phyloP scores from a whole-genome alignment of 2,113 vertebrate species.

The Rousettus leschenaultii region DNA sequence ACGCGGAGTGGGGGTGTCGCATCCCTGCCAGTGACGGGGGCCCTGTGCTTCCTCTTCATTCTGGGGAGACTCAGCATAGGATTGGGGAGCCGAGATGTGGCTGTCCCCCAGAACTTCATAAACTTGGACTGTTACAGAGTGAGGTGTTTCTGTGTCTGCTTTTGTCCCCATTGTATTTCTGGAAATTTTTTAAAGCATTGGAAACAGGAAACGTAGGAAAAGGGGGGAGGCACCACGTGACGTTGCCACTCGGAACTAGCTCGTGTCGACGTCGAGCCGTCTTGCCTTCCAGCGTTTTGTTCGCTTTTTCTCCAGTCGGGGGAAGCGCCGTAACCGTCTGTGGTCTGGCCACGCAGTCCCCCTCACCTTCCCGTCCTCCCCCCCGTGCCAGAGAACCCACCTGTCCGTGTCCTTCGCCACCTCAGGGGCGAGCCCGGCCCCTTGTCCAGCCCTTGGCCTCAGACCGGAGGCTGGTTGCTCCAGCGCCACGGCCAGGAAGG shows the following conservation, averaged over 20 bases:
- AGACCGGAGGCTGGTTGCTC: too few species aligned
- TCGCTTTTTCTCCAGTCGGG: neutral
- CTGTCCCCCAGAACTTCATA: neutral
- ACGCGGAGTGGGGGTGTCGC: neutral
- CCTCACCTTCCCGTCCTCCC: neutral
- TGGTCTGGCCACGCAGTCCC: neutral
- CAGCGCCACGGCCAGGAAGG: neutral
- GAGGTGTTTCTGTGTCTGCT: neutral
- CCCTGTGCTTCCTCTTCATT: neutral
- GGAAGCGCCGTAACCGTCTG: neutral
- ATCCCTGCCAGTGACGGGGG: neutral
- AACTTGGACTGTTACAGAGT: rapidly evolving
- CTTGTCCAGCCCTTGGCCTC: neutral
- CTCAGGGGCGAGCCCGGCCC: too few species aligned
- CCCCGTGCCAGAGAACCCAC: neutral
- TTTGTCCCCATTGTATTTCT: neutral
- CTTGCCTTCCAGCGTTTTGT: neutral
- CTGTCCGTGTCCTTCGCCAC: neutral
- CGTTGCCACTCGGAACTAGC: neutral
- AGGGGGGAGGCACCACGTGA: neutral
- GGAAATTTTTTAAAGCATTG: neutral
- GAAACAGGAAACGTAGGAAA: neutral
- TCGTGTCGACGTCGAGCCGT: neutral
- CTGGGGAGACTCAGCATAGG: neutral
- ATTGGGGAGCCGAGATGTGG: too few species aligned